Base-by-base conservation (phyloP, 2,113 vertebrate genomes). In the Scortum barcoo region DNA sequence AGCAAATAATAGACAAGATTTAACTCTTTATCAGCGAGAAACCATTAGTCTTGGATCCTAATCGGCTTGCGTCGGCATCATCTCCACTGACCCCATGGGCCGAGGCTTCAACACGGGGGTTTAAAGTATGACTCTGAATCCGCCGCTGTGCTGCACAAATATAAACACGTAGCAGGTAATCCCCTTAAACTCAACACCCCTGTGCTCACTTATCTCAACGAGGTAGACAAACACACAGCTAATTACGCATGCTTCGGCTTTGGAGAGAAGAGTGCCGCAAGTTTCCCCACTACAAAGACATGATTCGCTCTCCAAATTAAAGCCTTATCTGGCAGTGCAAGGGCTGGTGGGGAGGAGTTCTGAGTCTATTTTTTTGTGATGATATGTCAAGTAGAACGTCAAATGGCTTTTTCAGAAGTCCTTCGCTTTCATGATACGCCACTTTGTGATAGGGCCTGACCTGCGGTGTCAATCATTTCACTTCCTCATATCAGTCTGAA, bases 211-310 rank as follows among this genome's bases (percentile, higher is more conserved):
- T 91, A 91, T 88, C 89, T 92, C 76, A 42, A 76, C 78, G 51
- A 85, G 86, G 89, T 86, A 89, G 87, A 91, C 90, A 93, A 93
- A 92, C 89, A 89, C 62, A 53, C 79, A 76, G 81, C 89, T 94
- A 93, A 95, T 95, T 93, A 94, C 74, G 76, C 75, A 24, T 61
- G 86, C 89, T 89, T 58, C 11, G 48, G 75, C 80, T 84, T 90
- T 81, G 71, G 84, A 90, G 80, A 83, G 82, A 76, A 54, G 81
- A 65, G 83, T 4, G 67, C 83, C 8, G 33, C 73, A 81, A 78
- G 76, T 82, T 84, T 77, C 50, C 72, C 48, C 61, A 70, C 85
- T 60, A 82, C 85, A 91, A 88, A 89, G 88, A 85, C 87, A 65
- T 10, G 76, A 83, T 69, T 85, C 70, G 30, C 75, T 89, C 76